Evolutionary conservation across 2,113 vertebrate genomes (phyloP), one percentile per base, ranked within the genome.

Genomic region (Oplegnathus fasciatus): DNA sequence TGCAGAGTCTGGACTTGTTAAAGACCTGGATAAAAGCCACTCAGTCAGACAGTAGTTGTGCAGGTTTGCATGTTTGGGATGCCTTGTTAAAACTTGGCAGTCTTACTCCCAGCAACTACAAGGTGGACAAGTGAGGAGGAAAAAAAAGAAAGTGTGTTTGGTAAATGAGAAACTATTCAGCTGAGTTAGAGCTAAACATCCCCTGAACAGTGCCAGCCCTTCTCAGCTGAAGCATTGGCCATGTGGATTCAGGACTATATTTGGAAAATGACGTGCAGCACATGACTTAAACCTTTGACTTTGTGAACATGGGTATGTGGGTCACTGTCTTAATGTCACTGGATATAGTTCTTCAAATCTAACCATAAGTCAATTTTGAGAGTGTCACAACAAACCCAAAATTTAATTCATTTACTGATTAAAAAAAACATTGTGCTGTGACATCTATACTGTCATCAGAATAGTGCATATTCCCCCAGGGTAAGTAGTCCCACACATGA

Each of bases 81-180:
- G 65, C 88, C 86, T 88, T 80, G 72, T 84, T 78, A 68, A 85
- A 84, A 89, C 52, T 26, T 90, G 87, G 85, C 83, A 82, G 80
- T 69, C 69, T 44, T n/a, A 75, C 64, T 69, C 18, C 15, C 28
- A 37, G 22, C 68, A 79, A 85, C 79, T 76, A 68, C 65, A 77
- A 80, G 69, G 52, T 62, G 52, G 77, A 81, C 22, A 74, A 83
- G 44, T 24, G 72, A 6, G 40, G 24, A 60, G 20, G 55, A 28
- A 69, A 73, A 84, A 76, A 58, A 52, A 40, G 32, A 40, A 76
- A 62, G 44, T 11, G 1, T n/a, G 67, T 82, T 91, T 80, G 13
- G 40, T 64, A 76, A 88, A 89, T 78, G 62, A 88, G 42, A 92
- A 91, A 86, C 60, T 87, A 85, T 89, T 87, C 66, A 65, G 83